Conservation (phyloP, 2,888 invertebrate genomes). For the Platycheirus albimanus region DNA sequence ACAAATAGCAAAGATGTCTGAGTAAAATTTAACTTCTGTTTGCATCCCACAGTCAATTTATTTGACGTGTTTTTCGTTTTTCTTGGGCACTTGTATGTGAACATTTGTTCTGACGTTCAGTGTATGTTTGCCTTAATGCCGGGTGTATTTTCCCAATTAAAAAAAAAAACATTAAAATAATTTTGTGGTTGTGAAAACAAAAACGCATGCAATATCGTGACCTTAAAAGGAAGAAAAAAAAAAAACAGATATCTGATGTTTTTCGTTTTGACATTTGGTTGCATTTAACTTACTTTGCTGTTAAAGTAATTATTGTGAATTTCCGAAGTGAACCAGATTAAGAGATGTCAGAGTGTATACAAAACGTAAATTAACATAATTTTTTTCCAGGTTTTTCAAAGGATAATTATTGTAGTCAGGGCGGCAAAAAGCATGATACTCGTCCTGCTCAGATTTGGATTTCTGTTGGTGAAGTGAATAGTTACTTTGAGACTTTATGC, state of each 20-base stretch:
- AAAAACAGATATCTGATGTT: background rate
- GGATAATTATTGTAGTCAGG: too few relatives aligned
- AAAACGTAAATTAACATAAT: too few relatives aligned
- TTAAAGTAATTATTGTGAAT: too few relatives aligned
- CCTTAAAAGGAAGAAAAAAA: background rate
- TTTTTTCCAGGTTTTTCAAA: too few relatives aligned
- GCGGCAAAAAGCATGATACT: too few relatives aligned
- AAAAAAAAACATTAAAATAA: background rate
- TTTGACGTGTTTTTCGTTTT: background rate
- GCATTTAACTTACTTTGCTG: too few relatives aligned
- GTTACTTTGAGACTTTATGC: too few relatives aligned
- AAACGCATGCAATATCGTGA: background rate
- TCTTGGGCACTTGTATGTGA: background rate
- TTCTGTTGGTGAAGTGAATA: too few relatives aligned
- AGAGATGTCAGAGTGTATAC: too few relatives aligned
- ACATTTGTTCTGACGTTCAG: background rate
- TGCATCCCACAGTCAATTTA: slow-evolving; percentile 2
- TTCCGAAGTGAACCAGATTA: too few relatives aligned
- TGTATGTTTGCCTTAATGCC: background rate
- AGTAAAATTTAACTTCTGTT: background rate
- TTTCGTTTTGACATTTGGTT: too few relatives aligned
- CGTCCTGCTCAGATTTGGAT: too few relatives aligned
- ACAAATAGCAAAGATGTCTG: background rate
- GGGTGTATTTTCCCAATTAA: background rate
- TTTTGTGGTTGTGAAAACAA: background rate